Conservation (phyloP, 2,113 vertebrate species). For the Burhinus oedicnemus region DNA sequence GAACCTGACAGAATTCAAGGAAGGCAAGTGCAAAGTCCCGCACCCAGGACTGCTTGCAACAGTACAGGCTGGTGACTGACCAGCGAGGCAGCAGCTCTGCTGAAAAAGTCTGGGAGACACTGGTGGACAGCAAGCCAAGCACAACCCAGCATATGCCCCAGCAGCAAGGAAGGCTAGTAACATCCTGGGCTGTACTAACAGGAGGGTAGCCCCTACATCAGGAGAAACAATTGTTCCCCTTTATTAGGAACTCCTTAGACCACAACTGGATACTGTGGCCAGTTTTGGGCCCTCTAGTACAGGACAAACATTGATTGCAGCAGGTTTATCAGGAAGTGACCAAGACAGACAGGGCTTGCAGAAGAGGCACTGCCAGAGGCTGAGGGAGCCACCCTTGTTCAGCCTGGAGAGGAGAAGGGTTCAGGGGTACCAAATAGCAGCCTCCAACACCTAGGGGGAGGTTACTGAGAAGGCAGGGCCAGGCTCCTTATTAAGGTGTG, state of each 20-base stretch:
- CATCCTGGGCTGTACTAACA: background rate
- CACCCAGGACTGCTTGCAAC: background rate
- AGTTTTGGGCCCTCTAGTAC: background rate
- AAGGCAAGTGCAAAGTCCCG: background rate
- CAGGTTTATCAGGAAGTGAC: background rate
- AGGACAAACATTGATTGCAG: too few species aligned
- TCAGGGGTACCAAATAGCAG: background rate
- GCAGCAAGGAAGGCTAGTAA: background rate
- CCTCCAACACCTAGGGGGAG: background rate
- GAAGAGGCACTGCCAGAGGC: background rate
- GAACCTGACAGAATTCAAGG: background rate
- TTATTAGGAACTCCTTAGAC: background rate
- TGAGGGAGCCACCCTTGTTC: background rate
- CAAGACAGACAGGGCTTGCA: background rate
- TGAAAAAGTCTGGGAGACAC: background rate
- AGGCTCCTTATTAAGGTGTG: background rate
- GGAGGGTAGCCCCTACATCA: background rate
- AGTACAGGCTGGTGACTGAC: background rate
- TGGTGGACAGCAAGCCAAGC: background rate
- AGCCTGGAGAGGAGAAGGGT: background rate
- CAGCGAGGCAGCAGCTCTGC: background rate
- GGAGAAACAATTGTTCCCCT: background rate
- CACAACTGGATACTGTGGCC: background rate
- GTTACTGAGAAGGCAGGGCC: background rate
- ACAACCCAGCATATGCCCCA: fast-evolving